A percentile compares a stretch with the other conserved stretches of the same genome.
Conservation (phyloP, 2,113 vertebrate species). For the Actenoides hombroni region DNA sequence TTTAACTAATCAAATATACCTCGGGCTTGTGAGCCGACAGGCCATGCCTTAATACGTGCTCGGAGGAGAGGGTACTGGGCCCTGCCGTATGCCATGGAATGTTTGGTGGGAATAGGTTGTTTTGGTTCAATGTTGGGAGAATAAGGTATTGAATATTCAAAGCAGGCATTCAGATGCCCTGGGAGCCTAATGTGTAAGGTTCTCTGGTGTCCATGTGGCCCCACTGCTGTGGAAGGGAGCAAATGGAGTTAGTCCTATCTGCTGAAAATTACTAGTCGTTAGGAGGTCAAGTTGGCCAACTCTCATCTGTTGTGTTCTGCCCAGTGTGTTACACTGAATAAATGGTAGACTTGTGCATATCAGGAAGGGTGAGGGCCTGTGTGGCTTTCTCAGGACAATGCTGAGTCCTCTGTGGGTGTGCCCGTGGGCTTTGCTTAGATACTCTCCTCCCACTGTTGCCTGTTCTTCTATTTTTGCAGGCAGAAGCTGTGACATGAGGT, state of each 20-base stretch:
- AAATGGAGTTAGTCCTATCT: background rate
- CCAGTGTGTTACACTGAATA: background rate
- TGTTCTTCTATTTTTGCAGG: background rate
- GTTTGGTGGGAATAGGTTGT: background rate
- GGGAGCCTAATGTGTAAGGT: background rate
- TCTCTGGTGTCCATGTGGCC: background rate
- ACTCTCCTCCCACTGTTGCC: background rate
- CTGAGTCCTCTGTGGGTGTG: background rate
- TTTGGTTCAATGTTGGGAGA: background rate
- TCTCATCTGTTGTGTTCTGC: background rate
- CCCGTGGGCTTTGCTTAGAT: background rate
- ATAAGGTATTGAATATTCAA: background rate
- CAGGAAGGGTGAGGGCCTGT: background rate
- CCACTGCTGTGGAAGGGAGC: background rate
- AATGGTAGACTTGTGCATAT: background rate
- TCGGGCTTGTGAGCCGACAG: background rate
- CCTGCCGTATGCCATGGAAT: background rate
- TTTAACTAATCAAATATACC: background rate
- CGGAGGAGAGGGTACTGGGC: background rate
- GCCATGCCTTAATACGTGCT: background rate
- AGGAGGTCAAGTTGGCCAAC: background rate
- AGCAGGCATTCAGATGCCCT: background rate
- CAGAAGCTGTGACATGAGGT: background rate
- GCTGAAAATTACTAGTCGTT: background rate
- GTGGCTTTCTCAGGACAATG: background rate